Evolutionary conservation across 2,888 invertebrate genomes (phyloP).

Genomic region (Tolmerus cingulatus): DNA sequence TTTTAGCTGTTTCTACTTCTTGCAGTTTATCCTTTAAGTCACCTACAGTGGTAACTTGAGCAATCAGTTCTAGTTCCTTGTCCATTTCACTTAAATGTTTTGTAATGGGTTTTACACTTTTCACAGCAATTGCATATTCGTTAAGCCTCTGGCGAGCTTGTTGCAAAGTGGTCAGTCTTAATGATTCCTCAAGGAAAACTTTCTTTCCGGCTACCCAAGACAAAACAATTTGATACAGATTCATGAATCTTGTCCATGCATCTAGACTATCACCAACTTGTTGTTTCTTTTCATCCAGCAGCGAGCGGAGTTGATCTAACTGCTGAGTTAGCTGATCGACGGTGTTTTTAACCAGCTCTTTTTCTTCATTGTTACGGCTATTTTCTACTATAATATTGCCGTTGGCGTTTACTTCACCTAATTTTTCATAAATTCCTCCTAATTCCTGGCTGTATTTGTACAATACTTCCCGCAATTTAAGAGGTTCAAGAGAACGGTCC

Average conservation of each 20-base stretch:
- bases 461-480: slow-evolving; percentile 77
- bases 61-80: slow-evolving; percentile 85
- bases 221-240: slow-evolving; percentile 81
- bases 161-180: slow-evolving; percentile 78
- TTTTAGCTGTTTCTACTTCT: slow-evolving; percentile 85
- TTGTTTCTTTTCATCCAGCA: slow-evolving; percentile 84
- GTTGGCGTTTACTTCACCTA: slow-evolving; percentile 80
- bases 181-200: slow-evolving; percentile 78
- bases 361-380: slow-evolving; percentile 79
- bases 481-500: slow-evolving; percentile 81
- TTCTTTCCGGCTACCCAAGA: slow-evolving; percentile 85
- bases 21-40: slow-evolving; percentile 86
- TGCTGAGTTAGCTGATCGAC: slow-evolving; percentile 80
- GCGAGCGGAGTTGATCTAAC: slow-evolving; percentile 77
- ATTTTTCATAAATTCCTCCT: slow-evolving; percentile 74
- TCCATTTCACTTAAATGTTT: slow-evolving; percentile 92
- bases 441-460: slow-evolving; percentile 80
- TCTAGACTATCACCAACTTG: slow-evolving; percentile 87
- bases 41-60: slow-evolving; percentile 83
- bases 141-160: slow-evolving; percentile 86
- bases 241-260: slow-evolving; percentile 86
- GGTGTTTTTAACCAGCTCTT: slow-evolving; percentile 76
- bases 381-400: slow-evolving; percentile 82
- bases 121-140: slow-evolving; percentile 87
- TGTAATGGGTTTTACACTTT: slow-evolving; percentile 86